These are phyloP conservation scores for Coccyzus lansbergi DNA, from an alignment of 2,797 vertebrate genomes.

Conservation along the genomic window DNA sequence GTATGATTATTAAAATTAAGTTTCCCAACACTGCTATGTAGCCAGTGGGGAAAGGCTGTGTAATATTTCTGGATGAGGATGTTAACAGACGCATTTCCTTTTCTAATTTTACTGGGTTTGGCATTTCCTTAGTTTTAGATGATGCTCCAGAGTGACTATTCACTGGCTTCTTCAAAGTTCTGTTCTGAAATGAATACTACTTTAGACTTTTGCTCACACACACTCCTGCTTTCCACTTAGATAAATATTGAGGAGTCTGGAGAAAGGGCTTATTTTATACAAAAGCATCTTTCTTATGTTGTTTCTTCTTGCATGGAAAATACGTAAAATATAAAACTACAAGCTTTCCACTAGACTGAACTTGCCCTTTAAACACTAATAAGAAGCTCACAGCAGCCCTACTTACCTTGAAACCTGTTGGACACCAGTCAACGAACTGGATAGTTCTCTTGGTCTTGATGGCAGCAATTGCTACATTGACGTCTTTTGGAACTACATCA, in stretches of 20 bases:
- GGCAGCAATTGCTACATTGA: conserved; percentile 87
- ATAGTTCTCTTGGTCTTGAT: conserved; percentile 89
- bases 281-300: fast-evolving
- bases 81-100: background rate
- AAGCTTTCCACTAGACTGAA: background rate
- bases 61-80: background rate
- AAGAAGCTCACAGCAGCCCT: background rate
- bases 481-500: conserved; percentile 90
- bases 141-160: background rate
- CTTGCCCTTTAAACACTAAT: background rate
- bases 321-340: fast-evolving
- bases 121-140: background rate
- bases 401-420: conserved; percentile 81
- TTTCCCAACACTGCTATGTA: background rate
- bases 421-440: conserved; percentile 86
- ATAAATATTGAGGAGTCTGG: background rate
- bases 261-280: background rate
- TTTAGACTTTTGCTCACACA: background rate
- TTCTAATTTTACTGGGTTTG: background rate
- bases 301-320: background rate
- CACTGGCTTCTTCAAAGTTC: background rate
- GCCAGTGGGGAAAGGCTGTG: background rate
- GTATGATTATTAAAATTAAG: background rate
- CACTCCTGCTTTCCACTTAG: background rate
- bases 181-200: background rate